Conservation (phyloP, 2,113 vertebrate species). For the Petaurus breviceps region DNA sequence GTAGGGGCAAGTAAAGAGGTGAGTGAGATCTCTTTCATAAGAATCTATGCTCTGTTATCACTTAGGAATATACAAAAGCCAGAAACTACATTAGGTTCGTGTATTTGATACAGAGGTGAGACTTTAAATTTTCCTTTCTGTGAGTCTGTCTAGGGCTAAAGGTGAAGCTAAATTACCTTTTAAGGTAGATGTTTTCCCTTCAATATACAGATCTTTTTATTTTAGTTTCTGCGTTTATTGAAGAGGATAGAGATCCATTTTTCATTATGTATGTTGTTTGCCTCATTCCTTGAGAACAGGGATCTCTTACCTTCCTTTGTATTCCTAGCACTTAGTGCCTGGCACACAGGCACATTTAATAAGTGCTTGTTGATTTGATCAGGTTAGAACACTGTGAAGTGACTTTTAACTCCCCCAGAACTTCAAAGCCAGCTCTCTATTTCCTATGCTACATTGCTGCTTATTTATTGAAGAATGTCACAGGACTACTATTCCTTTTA, state of each 20-base stretch:
- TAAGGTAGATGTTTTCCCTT: constrained; percentile 17
- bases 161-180: not conserved
- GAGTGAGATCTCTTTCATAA: not conserved
- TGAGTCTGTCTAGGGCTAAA: not conserved
- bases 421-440: not conserved
- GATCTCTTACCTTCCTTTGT: not conserved
- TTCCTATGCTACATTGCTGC: not conserved
- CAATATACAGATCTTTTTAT: constrained; percentile 19
- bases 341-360: not conserved
- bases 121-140: not conserved
- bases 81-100: not conserved
- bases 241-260: not conserved
- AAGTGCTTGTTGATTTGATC: not conserved
- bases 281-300: not conserved
- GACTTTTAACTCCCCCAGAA: not conserved
- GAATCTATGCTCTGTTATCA: not conserved
- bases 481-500: constrained; percentile 28
- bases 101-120: not conserved
- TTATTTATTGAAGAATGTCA: constrained; percentile 25
- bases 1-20: not conserved
- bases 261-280: not conserved
- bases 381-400: not conserved
- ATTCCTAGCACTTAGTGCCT: not conserved
- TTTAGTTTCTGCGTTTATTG: not conserved
- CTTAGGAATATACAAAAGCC: not conserved